Base-by-base conservation (phyloP, 2,888 invertebrate genomes). In the Lagria hirta region DNA sequence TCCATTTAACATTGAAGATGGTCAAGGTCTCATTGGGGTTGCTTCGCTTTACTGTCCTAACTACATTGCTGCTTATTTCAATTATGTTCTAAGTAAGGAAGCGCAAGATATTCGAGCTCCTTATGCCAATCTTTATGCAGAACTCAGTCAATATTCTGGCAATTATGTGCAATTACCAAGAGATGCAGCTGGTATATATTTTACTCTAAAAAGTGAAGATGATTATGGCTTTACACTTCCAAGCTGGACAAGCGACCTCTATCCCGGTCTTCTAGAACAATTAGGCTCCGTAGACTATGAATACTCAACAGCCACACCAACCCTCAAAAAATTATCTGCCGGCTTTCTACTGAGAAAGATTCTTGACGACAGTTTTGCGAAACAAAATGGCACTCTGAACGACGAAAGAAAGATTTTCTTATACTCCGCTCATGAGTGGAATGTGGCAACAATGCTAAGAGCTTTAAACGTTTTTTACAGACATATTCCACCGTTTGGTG, bases 191-290 rank as follows among this genome's bases (percentile, higher is more conserved):
- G 22, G 18, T 11, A 21, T 37, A 14, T 37, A 37, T 28, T 13
- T 21, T 14, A 37, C 37, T 1, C 11, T 37, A 6, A 26, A 37
- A 14, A 27, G 37, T 20, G 27, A 36, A 27, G 36, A 56, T 34
- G 64, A 62, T 10, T 51, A 65, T 51, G 66, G 68, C 20, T 49
- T 72, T n/a, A 46, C 60, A 3, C 51, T 75, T 12, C 75, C 75
- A 1, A 50, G 60, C 11, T 75, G 75, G 76, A 64, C 72, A 0
- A 43, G 53, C 2, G 52, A 57, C 7, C 60, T 74, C 16, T 70
- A 65, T 42, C 67, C 67, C 3, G 35, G 62, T 38, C 66, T 73
- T 12, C 49, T 64, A 8, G 58, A 67, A 17, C 65, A 63, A 18
- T 59, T 67, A 0, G 48, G 65, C 12, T 51, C 70, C 4, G 65